These are phyloP conservation scores for Neodiprion virginianus DNA, from an alignment of 1,140 invertebrate genomes.

Conservation along the genomic window DNA sequence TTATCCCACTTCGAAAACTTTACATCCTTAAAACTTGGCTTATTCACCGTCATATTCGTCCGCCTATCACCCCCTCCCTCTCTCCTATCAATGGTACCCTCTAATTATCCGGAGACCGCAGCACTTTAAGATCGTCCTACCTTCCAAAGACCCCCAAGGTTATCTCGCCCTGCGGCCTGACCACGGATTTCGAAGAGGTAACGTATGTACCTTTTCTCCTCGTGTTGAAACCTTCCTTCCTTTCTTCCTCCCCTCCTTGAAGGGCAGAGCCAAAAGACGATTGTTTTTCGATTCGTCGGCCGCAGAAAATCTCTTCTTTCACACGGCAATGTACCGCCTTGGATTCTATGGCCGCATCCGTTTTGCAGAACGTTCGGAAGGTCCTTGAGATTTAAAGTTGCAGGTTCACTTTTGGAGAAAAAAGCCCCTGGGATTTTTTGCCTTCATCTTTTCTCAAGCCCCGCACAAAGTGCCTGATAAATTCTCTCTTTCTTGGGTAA, in stretches of 20 bases:
- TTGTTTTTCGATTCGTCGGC: too few species aligned
- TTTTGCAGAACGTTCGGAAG: too few species aligned
- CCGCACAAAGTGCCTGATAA: too few species aligned
- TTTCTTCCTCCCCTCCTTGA: constrained; percentile 3
- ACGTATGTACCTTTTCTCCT: not conserved
- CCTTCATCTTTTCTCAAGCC: not conserved
- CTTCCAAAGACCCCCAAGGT: constrained; percentile 50
- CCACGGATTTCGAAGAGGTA: not conserved
- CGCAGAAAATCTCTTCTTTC: too few species aligned
- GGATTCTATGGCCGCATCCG: too few species aligned
- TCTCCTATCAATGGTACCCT: constrained; percentile 59
- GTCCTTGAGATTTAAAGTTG: too few species aligned
- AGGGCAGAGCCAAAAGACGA: not conserved
- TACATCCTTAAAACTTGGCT: too few species aligned
- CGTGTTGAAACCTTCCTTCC: constrained; percentile 12
- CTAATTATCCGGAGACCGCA: constrained; percentile 61
- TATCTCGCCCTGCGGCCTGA: constrained; percentile 3
- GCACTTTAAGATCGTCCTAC: constrained; percentile 52
- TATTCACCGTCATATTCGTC: too few species aligned
- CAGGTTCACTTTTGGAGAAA: not conserved
- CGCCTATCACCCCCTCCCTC: not conserved
- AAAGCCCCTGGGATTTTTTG: not conserved
- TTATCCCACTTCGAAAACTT: too few species aligned
- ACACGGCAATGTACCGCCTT: too few species aligned
- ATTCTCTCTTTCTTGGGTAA: not conserved